phyloP scores from a whole-genome alignment of 2,113 vertebrate genomes.

The Pangasianodon gigas region DNA sequence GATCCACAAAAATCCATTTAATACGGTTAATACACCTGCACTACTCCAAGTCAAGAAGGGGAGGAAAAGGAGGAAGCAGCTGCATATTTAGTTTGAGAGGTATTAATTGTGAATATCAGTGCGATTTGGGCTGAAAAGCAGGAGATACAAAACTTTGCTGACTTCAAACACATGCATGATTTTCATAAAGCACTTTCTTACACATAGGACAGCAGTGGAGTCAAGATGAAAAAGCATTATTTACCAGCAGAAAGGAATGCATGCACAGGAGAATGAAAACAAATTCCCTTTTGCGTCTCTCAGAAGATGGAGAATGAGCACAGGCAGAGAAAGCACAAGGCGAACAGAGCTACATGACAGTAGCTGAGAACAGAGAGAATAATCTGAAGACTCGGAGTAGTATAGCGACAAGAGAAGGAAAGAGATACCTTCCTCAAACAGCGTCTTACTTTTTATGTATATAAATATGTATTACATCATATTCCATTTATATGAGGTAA shows the following conservation, averaged over 20 bases:
- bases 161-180: constrained; percentile 63
- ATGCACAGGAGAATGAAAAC: constrained; percentile 42
- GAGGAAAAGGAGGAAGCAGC: not conserved
- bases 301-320: constrained; percentile 27
- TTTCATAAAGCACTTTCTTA: constrained; percentile 66
- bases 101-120: constrained; percentile 35
- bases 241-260: constrained; percentile 62
- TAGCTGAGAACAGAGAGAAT: constrained; percentile 60
- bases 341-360: constrained; percentile 59
- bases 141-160: constrained; percentile 57
- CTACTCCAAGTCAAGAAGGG: not conserved
- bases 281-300: constrained; percentile 40
- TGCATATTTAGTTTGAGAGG: constrained; percentile 1
- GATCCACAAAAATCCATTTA: constrained; percentile 16
- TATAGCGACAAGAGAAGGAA: constrained; percentile 50
- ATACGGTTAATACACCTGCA: constrained; percentile 11
- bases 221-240: constrained; percentile 72
- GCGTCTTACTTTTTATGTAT: constrained; percentile 39
- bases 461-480: constrained; percentile 47
- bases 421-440: constrained; percentile 53
- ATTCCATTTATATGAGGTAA: constrained; percentile 49
- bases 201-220: constrained; percentile 47
- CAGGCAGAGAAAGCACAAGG: constrained; percentile 56
- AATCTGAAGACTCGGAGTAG: constrained; percentile 60
- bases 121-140: constrained; percentile 39